Evolutionary conservation across 2,888 invertebrate species (phyloP).

Genomic region (Dolichomitus sp.): DNA sequence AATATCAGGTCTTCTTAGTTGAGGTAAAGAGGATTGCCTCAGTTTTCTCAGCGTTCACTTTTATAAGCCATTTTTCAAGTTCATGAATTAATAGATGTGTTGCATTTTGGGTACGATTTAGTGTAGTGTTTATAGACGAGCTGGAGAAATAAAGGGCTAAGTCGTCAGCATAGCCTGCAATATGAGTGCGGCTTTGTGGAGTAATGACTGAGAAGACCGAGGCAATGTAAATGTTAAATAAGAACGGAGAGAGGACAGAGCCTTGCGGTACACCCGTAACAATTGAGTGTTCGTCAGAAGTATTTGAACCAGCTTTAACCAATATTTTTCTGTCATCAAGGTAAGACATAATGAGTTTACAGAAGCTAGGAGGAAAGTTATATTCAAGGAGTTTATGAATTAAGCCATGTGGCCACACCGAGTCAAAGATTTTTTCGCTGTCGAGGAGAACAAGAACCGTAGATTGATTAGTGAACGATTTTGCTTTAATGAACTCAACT

Average conservation of each 20-base stretch:
- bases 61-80: background rate
- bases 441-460: background rate
- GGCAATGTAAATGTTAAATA: background rate
- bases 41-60: background rate
- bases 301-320: background rate
- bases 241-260: background rate
- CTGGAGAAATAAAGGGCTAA: background rate
- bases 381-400: background rate
- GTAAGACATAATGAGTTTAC: background rate
- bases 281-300: background rate
- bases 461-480: constrained; percentile 1
- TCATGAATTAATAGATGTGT: background rate
- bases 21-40: background rate
- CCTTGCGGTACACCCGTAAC: background rate
- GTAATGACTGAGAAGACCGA: background rate
- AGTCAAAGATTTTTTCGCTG: background rate
- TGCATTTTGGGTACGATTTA: background rate
- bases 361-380: background rate
- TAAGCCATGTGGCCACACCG: background rate
- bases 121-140: background rate
- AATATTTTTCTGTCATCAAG: background rate
- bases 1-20: background rate
- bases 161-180: background rate
- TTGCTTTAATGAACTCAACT: background rate
- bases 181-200: background rate